Percentiles rank a stretch among this genome's conserved stretches.
phyloP scores from a whole-genome alignment of 2,113 vertebrate genomes.

The Steatornis caripensis region DNA sequence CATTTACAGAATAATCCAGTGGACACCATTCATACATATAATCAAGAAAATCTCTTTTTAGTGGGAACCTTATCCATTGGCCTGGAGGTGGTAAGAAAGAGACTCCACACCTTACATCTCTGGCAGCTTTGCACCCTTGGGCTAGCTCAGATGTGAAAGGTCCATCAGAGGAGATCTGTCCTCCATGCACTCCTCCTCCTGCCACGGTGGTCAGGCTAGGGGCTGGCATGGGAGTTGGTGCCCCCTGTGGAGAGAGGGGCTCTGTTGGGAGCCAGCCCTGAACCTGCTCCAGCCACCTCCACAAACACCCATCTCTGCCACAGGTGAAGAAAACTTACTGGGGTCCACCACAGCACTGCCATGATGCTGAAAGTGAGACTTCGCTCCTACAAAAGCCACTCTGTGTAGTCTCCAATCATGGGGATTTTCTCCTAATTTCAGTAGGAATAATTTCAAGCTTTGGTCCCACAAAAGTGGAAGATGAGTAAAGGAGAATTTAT shows the following conservation, averaged over 20 bases:
- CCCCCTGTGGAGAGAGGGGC: not conserved
- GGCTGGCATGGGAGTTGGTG: not conserved
- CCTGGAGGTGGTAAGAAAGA: not conserved
- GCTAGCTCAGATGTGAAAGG: no score
- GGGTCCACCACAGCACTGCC: not conserved
- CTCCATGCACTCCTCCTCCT: fast-evolving
- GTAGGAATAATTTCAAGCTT: not conserved
- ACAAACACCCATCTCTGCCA: not conserved
- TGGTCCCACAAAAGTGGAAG: not conserved
- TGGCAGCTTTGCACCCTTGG: not conserved
- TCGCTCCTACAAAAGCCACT: fast-evolving
- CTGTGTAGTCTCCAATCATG: not conserved
- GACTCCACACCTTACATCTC: not conserved
- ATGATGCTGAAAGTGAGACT: not conserved
- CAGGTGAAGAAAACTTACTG: not conserved
- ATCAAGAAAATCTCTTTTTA: not conserved
- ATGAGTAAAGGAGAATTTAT: not conserved
- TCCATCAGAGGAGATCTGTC: not conserved
- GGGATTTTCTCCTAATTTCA: not conserved
- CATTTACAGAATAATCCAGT: not conserved
- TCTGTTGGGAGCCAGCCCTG: not conserved
- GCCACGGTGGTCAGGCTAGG: not conserved
- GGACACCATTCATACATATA: not conserved
- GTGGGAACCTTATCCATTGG: not conserved
- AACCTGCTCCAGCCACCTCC: not conserved